Conservation (phyloP, 2,113 vertebrate genomes). For the Ancistrus triradiatus region DNA sequence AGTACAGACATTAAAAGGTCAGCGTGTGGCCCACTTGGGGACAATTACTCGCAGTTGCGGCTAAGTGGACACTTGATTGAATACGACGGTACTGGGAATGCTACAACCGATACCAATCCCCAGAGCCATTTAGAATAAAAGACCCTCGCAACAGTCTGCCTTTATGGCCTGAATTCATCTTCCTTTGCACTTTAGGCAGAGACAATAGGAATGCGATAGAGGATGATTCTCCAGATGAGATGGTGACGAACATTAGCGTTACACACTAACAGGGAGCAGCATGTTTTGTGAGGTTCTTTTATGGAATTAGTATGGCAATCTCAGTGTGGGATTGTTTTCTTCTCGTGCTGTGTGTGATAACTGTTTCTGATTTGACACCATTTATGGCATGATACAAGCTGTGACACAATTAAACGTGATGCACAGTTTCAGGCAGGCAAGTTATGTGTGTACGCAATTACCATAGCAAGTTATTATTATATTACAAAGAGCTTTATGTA, state of each 20-base stretch:
- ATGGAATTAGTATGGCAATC: slow-evolving; percentile 10
- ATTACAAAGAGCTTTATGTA: too few relatives aligned
- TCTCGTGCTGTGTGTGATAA: slow-evolving; percentile 31
- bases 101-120: slow-evolving; percentile 99
- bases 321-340: slow-evolving; percentile 31
- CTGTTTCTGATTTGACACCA: slow-evolving; percentile 20
- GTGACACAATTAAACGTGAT: slow-evolving; percentile 41
- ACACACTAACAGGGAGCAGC: slow-evolving; percentile 45
- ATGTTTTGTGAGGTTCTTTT: slow-evolving; percentile 7
- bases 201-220: slow-evolving; percentile 77
- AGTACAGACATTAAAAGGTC: slow-evolving; percentile 97
- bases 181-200: slow-evolving; percentile 84
- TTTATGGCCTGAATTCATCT: slow-evolving; percentile 99
- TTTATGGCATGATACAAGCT: slow-evolving; percentile 39
- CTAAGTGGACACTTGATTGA: slow-evolving; percentile 99
- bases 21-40: slow-evolving; percentile 97
- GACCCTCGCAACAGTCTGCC: slow-evolving; percentile 93
- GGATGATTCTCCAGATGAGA: slow-evolving; percentile 62
- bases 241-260: slow-evolving; percentile 63
- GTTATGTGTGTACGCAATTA: slow-evolving; percentile 32
- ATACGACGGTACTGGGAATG: slow-evolving; percentile 88
- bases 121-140: slow-evolving; percentile 99
- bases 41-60: slow-evolving; percentile 99
- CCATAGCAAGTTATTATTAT: slow-evolving; percentile 22
- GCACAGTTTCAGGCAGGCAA: too few relatives aligned